Evolutionary conservation across 2,113 vertebrate genomes (phyloP).

Genomic region (Trematocara unimaculatum): DNA sequence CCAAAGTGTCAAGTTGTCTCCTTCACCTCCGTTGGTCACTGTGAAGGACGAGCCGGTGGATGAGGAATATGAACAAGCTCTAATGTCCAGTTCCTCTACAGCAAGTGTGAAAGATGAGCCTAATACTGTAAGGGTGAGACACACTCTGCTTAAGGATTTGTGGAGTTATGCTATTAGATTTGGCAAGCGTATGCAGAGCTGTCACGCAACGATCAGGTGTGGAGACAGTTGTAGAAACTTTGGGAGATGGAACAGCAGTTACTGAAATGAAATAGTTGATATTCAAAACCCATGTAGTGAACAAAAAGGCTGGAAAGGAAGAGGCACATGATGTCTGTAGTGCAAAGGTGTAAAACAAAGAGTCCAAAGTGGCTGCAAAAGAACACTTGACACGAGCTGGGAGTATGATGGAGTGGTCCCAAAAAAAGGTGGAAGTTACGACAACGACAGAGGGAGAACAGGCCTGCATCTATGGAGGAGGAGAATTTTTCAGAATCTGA

Average conservation of each 20-base stretch:
- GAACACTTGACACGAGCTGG: accelerated
- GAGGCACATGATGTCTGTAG: neutral
- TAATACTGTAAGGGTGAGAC: slow-evolving; percentile 74
- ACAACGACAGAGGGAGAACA: accelerated
- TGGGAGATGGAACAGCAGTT: neutral
- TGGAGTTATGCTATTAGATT: neutral
- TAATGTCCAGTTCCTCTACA: slow-evolving; percentile 75
- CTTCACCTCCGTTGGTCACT: slow-evolving; percentile 78
- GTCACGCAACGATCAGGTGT: neutral
- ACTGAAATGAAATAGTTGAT: neutral
- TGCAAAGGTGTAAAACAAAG: neutral
- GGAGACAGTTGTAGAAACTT: neutral
- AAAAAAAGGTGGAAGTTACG: neutral
- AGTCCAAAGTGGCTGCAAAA: neutral
- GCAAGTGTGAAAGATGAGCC: slow-evolving; percentile 90
- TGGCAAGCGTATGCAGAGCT: accelerated
- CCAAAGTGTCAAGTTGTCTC: slow-evolving; percentile 67
- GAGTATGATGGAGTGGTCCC: neutral
- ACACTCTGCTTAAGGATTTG: neutral
- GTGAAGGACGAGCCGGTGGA: slow-evolving; percentile 96
- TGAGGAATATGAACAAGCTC: slow-evolving; percentile 88
- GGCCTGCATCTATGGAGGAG: accelerated
- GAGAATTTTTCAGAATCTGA: neutral
- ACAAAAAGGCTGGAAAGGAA: neutral
- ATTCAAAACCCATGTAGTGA: neutral